phyloP scores from a whole-genome alignment of 1,140 invertebrate species.

The Cherax quadricarinatus region DNA sequence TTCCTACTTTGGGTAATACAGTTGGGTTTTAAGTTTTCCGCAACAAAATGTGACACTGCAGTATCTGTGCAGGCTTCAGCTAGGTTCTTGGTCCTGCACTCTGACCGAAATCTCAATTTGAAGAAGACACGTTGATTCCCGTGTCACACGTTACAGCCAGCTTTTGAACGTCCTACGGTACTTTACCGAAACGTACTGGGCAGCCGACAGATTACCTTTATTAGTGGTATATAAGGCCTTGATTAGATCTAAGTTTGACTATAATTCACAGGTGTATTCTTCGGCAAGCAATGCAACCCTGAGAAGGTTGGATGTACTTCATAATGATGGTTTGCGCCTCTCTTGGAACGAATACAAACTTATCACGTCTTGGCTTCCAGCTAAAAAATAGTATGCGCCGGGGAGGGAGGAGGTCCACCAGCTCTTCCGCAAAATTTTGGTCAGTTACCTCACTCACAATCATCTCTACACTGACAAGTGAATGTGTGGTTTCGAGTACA shows the following conservation, averaged over 20 bases:
- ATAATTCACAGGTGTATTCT: not conserved
- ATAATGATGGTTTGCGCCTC: no score
- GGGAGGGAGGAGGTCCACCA: no score
- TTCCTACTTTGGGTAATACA: not conserved
- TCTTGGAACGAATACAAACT: not conserved
- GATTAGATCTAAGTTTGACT: not conserved
- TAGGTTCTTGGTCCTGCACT: not conserved
- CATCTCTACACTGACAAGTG: not conserved
- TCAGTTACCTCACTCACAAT: no score
- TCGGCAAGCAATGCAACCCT: not conserved
- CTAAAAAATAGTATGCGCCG: no score
- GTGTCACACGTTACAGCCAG: no score
- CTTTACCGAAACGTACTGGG: not conserved
- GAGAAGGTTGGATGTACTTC: no score
- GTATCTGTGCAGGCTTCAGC: not conserved
- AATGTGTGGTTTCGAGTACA: not conserved
- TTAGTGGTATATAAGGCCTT: conserved; percentile 1
- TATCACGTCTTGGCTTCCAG: no score
- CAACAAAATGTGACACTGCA: not conserved
- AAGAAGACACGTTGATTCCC: not conserved
- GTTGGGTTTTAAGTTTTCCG: conserved; percentile 3
- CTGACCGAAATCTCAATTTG: not conserved
- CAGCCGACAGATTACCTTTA: not conserved
- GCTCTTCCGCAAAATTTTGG: no score
- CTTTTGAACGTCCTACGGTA: no score